A percentile compares a stretch with the other conserved stretches of the same genome.
phyloP scores from a whole-genome alignment of 1,140 invertebrate species.

The Drosophila nasuta region DNA sequence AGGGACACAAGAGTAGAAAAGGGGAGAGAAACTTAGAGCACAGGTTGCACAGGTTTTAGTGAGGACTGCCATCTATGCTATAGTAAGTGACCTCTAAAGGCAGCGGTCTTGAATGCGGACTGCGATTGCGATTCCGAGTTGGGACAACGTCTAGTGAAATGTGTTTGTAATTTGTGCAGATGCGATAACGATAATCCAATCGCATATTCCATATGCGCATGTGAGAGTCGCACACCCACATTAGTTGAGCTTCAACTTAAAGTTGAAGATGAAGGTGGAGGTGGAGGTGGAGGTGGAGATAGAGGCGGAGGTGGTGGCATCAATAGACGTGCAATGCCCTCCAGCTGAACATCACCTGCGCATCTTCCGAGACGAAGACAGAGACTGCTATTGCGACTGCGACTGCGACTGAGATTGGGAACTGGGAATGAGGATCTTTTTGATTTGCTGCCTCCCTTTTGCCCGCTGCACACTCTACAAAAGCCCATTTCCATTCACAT shows the following conservation, averaged over 20 bases:
- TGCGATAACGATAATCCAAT: conserved; percentile 72
- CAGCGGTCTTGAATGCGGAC: background rate
- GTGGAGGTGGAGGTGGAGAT: background rate
- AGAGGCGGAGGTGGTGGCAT: conserved; percentile 7
- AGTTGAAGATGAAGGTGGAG: background rate
- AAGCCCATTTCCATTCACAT: conserved; percentile 28
- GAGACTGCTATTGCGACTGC: background rate
- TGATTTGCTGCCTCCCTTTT: background rate
- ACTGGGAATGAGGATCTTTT: conserved; percentile 3
- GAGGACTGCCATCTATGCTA: background rate
- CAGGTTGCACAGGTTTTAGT: conserved; percentile 14
- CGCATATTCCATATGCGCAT: conserved; percentile 17
- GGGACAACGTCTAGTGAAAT: conserved; percentile 55
- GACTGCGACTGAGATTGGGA: background rate
- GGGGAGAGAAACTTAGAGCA: background rate
- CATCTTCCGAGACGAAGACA: conserved; percentile 33
- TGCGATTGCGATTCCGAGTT: background rate
- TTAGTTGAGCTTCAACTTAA: background rate
- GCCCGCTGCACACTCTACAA: background rate
- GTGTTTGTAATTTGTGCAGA: conserved; percentile 72
- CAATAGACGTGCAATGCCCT: conserved; percentile 38
- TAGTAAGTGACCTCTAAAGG: conserved; percentile 20
- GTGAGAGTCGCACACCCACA: conserved; percentile 60
- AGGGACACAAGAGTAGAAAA: background rate
- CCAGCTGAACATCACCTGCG: conserved; percentile 58